A percentile compares a stretch with the other conserved stretches of the same genome.
These are phyloP conservation scores for Leptinotarsa undecemlineata DNA, from an alignment of 1,140 invertebrate genomes.

Conservation along the genomic window DNA sequence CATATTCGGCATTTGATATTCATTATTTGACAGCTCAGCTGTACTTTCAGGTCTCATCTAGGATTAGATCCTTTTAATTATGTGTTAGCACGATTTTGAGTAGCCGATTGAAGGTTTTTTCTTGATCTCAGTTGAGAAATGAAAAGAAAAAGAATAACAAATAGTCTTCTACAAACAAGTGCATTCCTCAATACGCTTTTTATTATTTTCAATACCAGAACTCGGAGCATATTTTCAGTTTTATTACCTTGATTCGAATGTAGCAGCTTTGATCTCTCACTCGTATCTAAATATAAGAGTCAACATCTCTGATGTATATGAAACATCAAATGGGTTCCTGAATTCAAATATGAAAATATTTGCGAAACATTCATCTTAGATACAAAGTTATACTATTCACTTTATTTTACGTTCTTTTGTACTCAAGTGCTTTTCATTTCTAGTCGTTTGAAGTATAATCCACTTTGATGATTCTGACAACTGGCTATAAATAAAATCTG, in stretches of 20 bases:
- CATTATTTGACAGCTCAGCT: too few species aligned
- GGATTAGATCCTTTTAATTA: too few species aligned
- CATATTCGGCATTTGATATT: too few species aligned
- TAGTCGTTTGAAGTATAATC: neutral
- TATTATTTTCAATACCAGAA: too few species aligned
- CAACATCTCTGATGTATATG: neutral
- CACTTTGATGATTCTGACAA: neutral
- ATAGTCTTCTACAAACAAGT: too few species aligned
- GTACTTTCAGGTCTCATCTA: too few species aligned
- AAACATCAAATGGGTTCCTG: neutral
- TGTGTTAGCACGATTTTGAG: too few species aligned
- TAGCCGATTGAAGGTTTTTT: too few species aligned
- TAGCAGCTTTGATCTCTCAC: neutral
- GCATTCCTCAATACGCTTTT: too few species aligned
- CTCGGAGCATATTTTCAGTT: neutral
- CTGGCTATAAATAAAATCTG: neutral
- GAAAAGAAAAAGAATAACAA: too few species aligned
- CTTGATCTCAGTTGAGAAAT: too few species aligned
- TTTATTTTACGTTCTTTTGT: slow-evolving; percentile 5
- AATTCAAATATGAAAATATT: slow-evolving; percentile 9
- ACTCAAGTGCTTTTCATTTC: neutral
- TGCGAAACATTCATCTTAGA: neutral
- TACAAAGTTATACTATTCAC: neutral
- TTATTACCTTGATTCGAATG: neutral
- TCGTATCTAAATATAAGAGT: slow-evolving; percentile 1